These are phyloP conservation scores for Thymelicus acteon DNA, from an alignment of 2,888 invertebrate genomes.

Conservation along the genomic window DNA sequence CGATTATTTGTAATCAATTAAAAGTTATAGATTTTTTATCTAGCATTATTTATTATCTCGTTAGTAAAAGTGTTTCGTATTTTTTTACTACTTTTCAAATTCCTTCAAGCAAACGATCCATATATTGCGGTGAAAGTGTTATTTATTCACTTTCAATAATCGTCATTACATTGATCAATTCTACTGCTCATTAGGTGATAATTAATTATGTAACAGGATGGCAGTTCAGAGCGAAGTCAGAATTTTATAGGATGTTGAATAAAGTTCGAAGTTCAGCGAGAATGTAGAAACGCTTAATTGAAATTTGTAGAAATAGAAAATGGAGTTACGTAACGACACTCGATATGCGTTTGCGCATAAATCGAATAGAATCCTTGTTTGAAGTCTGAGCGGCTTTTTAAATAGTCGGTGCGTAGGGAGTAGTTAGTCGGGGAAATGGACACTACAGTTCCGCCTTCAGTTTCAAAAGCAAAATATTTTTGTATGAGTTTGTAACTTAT, in stretches of 20 bases:
- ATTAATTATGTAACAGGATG: not conserved
- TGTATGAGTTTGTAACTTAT: too few species aligned
- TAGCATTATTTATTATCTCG: not conserved
- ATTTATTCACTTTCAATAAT: not conserved
- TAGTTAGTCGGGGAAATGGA: not conserved
- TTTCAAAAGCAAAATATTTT: not conserved
- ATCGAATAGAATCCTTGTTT: slow-evolving; percentile 27
- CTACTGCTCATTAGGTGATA: not conserved
- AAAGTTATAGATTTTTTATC: too few species aligned
- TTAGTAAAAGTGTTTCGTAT: not conserved
- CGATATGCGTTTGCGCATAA: slow-evolving; percentile 34
- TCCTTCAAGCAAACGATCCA: slow-evolving; percentile 1
- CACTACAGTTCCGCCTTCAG: slow-evolving; percentile 6
- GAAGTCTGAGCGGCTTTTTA: slow-evolving; percentile 32
- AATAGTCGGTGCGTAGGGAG: not conserved
- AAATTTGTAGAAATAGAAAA: slow-evolving; percentile 44
- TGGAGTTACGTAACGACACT: slow-evolving; percentile 41
- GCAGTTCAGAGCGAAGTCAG: too few species aligned
- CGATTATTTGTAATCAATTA: too few species aligned
- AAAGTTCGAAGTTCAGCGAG: slow-evolving; percentile 2
- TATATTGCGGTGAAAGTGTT: not conserved
- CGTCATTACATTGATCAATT: not conserved
- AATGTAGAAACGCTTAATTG: slow-evolving; percentile 37
- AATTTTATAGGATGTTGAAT: not conserved
- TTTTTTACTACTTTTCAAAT: not conserved